A percentile compares a stretch with the other conserved stretches of the same genome.
Conservation (phyloP, 1,140 invertebrate species). For the Chelonus insularis region DNA sequence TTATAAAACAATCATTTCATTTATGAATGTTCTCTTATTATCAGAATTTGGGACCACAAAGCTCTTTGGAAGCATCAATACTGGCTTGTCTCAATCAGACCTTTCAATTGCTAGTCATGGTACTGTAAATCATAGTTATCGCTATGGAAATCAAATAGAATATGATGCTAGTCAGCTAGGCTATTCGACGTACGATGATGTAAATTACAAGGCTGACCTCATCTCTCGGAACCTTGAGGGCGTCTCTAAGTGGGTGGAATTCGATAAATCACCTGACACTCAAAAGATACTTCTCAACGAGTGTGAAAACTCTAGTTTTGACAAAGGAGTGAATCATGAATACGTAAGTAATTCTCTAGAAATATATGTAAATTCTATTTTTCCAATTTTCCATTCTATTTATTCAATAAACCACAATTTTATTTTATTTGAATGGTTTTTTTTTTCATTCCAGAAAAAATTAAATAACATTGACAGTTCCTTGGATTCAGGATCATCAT, state of each 20-base stretch:
- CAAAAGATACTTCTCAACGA: conserved; percentile 50
- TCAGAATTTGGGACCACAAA: conserved; percentile 51
- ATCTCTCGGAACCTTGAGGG: conserved; percentile 59
- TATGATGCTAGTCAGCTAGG: conserved; percentile 73
- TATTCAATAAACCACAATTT: too few species aligned
- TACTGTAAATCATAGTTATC: conserved; percentile 72
- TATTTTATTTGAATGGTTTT: too few species aligned
- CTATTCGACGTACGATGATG: conserved; percentile 64
- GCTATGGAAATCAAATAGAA: conserved; percentile 76
- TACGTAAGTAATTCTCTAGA: conserved; percentile 45
- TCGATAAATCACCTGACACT: conserved; percentile 55
- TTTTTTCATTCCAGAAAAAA: conserved; percentile 35
- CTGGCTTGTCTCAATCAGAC: conserved; percentile 76
- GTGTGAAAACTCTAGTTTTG: conserved; percentile 45
- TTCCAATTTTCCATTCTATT: too few species aligned
- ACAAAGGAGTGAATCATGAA: conserved; percentile 50
- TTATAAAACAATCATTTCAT: conserved; percentile 5
- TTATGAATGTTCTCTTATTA: too few species aligned
- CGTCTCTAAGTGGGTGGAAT: conserved; percentile 58
- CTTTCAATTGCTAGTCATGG: conserved; percentile 71
- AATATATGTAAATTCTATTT: too few species aligned
- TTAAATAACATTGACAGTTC: conserved; percentile 41
- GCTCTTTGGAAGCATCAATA: conserved; percentile 63
- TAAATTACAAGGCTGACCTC: conserved; percentile 56
- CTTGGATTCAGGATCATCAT: conserved; percentile 44